phyloP scores from a whole-genome alignment of 2,888 invertebrate species.

The Itoplectis maculator region DNA sequence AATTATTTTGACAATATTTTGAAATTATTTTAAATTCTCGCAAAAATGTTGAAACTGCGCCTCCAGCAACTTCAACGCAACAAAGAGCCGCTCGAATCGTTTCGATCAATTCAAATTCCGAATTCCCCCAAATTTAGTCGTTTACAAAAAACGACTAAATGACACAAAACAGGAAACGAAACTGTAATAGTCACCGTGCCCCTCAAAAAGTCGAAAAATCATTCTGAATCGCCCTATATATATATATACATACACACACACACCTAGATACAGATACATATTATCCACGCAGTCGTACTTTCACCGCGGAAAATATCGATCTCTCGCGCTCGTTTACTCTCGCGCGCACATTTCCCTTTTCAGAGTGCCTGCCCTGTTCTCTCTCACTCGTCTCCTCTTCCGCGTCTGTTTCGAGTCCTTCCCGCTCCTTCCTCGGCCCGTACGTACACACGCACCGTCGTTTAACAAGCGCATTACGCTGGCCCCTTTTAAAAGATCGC shows the following conservation, averaged over 20 bases:
- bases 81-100: no score
- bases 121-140: no score
- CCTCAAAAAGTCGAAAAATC: background rate
- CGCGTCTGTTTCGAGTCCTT: slow-evolving; percentile 18
- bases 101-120: no score
- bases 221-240: no score
- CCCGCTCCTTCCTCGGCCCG: slow-evolving; percentile 25
- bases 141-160: no score
- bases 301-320: slow-evolving; percentile 79
- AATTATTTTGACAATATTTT: no score
- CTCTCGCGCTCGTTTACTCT: slow-evolving; percentile 47
- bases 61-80: no score
- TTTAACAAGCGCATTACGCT: slow-evolving; percentile 82
- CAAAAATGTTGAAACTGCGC: no score
- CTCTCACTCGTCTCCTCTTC: slow-evolving; percentile 48
- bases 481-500: slow-evolving; percentile 83
- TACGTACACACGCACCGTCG: slow-evolving; percentile 59
- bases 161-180: no score
- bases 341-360: slow-evolving; percentile 51
- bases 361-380: slow-evolving; percentile 30
- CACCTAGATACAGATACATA: slow-evolving; percentile 12
- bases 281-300: slow-evolving; percentile 23
- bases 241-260: no score
- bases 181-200: no score
- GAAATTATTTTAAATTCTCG: no score